Percentiles rank a stretch among this genome's conserved stretches.
Evolutionary conservation across 2,797 vertebrate species (phyloP).

Genomic region (Phalanger gymnotis): DNA sequence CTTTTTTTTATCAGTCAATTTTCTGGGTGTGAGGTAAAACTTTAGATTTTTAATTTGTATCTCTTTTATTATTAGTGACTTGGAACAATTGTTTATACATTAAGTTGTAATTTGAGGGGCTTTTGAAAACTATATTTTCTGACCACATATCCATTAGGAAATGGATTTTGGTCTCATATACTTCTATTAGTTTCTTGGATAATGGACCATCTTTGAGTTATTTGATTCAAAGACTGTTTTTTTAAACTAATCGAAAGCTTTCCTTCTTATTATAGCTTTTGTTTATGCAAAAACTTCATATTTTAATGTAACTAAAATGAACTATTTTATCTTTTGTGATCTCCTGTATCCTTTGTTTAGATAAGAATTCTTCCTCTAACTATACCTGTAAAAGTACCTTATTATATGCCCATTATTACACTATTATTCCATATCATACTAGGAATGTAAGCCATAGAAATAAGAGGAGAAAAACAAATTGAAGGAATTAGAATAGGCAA

Average conservation of each 20-base stretch:
- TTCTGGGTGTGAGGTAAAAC: no score
- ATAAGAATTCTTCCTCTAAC: neutral
- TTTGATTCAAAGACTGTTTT: neutral
- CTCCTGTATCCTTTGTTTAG: neutral
- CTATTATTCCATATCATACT: neutral
- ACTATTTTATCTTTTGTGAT: neutral
- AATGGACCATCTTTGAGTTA: no score
- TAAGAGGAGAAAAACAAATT: neutral
- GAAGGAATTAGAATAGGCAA: neutral
- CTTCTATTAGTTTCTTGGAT: no score
- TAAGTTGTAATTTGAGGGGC: no score
- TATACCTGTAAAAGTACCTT: neutral
- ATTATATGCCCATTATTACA: neutral
- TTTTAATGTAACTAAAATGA: neutral
- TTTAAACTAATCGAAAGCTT: neutral
- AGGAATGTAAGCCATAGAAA: neutral
- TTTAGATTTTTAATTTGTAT: no score
- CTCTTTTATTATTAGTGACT: no score
- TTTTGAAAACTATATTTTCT: no score
- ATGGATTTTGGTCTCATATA: no score
- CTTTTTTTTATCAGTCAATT: no score
- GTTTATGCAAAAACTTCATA: neutral
- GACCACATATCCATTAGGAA: no score
- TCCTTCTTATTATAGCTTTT: neutral
- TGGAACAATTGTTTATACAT: no score